phyloP scores from a whole-genome alignment of 2,888 invertebrate species.

The Conchocele bisecta region DNA sequence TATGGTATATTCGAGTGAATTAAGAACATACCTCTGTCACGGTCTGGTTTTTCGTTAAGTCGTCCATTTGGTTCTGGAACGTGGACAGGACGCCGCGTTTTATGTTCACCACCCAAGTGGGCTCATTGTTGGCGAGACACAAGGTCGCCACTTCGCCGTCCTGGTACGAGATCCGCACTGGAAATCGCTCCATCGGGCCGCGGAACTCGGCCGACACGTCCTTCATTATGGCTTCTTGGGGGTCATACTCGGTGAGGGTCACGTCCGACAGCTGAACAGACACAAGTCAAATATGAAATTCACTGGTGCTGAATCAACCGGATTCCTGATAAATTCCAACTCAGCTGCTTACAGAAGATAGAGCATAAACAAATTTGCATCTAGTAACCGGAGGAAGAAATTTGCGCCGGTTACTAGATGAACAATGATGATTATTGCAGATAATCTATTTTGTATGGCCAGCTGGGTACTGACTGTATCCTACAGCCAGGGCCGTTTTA shows the following conservation, averaged over 20 bases:
- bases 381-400: too few relatives aligned
- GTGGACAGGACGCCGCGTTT: constrained; percentile 94
- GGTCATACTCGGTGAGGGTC: constrained; percentile 77
- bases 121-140: constrained; percentile 92
- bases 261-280: constrained; percentile 79
- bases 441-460: too few relatives aligned
- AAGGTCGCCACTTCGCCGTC: constrained; percentile 91
- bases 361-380: too few relatives aligned
- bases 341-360: too few relatives aligned
- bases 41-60: constrained; percentile 88
- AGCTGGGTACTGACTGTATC: too few relatives aligned
- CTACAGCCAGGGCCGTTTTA: too few relatives aligned
- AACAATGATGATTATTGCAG: too few relatives aligned
- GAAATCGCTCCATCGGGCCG: constrained; percentile 87
- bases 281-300: not conserved
- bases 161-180: constrained; percentile 89
- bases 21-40: constrained; percentile 66
- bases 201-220: constrained; percentile 67
- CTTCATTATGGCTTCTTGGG: constrained; percentile 52
- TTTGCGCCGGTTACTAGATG: too few relatives aligned
- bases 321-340: too few relatives aligned
- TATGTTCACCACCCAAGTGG: constrained; percentile 91
- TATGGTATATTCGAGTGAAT: not conserved
- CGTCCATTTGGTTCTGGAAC: constrained; percentile 93
- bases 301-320: too few relatives aligned